phyloP scores from a whole-genome alignment of 2,888 invertebrate species.

The Lordiphosa fenestrarum region DNA sequence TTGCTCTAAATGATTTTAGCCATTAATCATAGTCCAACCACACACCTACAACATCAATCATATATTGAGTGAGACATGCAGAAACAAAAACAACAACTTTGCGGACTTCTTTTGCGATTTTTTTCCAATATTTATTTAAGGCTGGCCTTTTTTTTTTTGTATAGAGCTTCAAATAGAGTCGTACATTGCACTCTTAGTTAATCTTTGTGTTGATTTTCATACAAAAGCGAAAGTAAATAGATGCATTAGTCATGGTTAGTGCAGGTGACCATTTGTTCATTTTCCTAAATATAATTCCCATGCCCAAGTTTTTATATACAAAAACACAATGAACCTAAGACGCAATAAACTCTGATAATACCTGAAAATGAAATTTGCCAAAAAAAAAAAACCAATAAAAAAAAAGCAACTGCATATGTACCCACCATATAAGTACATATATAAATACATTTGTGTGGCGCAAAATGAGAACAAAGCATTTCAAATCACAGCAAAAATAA shows the following conservation, averaged over 20 bases:
- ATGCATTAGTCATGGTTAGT: too few species aligned
- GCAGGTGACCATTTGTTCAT: too few species aligned
- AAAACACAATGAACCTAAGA: conserved; percentile 49
- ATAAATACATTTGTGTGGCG: conserved; percentile 27
- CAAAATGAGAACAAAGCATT: conserved; percentile 57
- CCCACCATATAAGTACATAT: conserved; percentile 12
- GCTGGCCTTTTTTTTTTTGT: too few species aligned
- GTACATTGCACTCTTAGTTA: too few species aligned
- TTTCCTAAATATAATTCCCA: too few species aligned
- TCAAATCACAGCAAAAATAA: conserved; percentile 50
- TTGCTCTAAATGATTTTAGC: conserved; percentile 5
- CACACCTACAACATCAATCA: not conserved
- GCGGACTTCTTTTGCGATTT: too few species aligned
- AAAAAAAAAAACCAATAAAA: conserved; percentile 17
- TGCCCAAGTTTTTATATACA: not conserved
- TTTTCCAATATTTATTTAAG: too few species aligned
- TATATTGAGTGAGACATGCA: conserved; percentile 1
- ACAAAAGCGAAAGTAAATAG: too few species aligned
- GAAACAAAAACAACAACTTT: not conserved
- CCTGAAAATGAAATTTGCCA: conserved; percentile 28
- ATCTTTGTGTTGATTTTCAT: too few species aligned
- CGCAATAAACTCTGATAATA: conserved; percentile 54
- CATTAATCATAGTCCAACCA: conserved; percentile 13
- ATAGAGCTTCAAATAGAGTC: too few species aligned
- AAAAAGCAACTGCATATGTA: conserved; percentile 15